Conservation (phyloP, 2,113 vertebrate species). For the Nasalis larvatus region DNA sequence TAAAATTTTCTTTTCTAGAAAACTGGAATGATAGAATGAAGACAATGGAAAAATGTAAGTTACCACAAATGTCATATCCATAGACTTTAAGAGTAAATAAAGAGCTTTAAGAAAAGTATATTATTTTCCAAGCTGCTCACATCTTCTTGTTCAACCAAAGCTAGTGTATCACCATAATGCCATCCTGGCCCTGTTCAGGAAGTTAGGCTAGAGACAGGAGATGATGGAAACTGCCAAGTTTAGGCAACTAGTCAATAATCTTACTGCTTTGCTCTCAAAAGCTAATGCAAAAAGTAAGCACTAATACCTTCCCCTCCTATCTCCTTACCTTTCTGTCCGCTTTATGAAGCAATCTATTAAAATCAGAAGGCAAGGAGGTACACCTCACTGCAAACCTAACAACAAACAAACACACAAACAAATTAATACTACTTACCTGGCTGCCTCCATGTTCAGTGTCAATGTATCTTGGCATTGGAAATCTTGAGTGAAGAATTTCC, state of each 20-base stretch:
- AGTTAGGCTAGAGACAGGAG: not conserved
- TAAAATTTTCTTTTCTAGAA: slow-evolving; percentile 31
- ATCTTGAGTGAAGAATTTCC: slow-evolving; percentile 96
- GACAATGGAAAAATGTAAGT: slow-evolving; percentile 2
- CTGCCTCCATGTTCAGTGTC: slow-evolving; percentile 98
- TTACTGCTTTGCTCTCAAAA: not conserved
- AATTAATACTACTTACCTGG: slow-evolving; percentile 86
- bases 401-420: not conserved
- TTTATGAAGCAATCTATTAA: not conserved
- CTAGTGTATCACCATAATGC: not conserved
- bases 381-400: not conserved
- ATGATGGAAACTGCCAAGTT: not conserved
- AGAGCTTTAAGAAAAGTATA: not conserved
- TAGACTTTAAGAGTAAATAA: not conserved
- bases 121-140: not conserved
- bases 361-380: not conserved
- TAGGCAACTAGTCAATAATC: not conserved
- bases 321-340: not conserved
- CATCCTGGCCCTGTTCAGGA: not conserved
- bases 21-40: not conserved
- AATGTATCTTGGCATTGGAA: slow-evolving; percentile 98
- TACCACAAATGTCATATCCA: not conserved
- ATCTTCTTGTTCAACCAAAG: not conserved
- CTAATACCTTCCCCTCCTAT: not conserved
- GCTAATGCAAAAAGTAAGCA: not conserved